These are phyloP conservation scores for Philonicus albiceps DNA, from an alignment of 2,888 invertebrate genomes.

Conservation along the genomic window DNA sequence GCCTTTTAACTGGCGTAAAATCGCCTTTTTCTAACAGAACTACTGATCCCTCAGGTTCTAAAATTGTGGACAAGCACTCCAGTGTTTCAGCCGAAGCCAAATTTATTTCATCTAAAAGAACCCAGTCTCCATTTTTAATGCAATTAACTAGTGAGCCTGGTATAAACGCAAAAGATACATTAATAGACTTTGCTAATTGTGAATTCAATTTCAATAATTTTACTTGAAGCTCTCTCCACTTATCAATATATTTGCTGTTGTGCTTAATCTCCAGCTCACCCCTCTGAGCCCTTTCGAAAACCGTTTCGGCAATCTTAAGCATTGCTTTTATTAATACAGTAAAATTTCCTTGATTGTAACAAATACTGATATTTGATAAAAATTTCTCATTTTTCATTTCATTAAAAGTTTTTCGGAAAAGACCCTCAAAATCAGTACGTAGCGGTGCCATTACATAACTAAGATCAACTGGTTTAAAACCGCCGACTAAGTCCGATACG, in stretches of 20 bases:
- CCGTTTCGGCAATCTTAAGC: conserved; percentile 69
- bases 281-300: conserved; percentile 55
- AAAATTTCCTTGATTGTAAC: conserved; percentile 79
- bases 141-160: conserved; percentile 94
- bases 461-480: conserved; percentile 94
- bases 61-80: conserved; percentile 88
- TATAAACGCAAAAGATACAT: conserved; percentile 80
- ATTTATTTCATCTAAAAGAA: conserved; percentile 97
- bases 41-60: conserved; percentile 84
- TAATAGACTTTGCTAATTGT: conserved; percentile 73
- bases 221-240: conserved; percentile 73
- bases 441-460: conserved; percentile 84
- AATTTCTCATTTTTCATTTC: conserved; percentile 83
- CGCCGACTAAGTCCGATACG: conserved; percentile 94
- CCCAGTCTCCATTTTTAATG: conserved; percentile 92
- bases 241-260: conserved; percentile 62
- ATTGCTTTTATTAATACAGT: conserved; percentile 76
- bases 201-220: conserved; percentile 76
- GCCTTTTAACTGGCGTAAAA: conserved; percentile 79
- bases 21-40: conserved; percentile 92
- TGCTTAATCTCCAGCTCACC: conserved; percentile 7
- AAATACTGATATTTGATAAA: conserved; percentile 78
- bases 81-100: conserved; percentile 95
- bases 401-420: conserved; percentile 82
- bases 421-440: conserved; percentile 79